These are phyloP conservation scores for Platerodrilus igneus DNA, from an alignment of 2,888 invertebrate species.

Conservation along the genomic window DNA sequence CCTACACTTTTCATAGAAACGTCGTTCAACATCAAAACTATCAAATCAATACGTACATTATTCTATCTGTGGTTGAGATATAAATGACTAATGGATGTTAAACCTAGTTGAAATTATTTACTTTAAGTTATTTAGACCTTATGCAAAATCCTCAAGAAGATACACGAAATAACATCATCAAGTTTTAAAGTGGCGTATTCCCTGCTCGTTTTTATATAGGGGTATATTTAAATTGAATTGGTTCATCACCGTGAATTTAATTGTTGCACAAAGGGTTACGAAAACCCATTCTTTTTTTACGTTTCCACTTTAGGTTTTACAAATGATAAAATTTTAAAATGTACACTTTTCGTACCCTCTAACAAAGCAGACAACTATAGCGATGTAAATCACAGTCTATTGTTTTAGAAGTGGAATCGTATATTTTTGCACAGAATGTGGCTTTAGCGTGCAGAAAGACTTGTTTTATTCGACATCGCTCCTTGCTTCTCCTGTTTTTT, in stretches of 20 bases:
- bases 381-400: slow-evolving; percentile 39
- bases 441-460: slow-evolving; percentile 15
- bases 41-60: too few relatives aligned
- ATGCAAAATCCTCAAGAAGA: too few relatives aligned
- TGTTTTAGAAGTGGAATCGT: slow-evolving; percentile 36
- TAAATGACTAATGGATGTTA: too few relatives aligned
- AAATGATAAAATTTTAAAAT: slow-evolving; percentile 40
- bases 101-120: too few relatives aligned
- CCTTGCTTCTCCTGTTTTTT: slow-evolving; percentile 15
- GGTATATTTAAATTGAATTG: slow-evolving; percentile 9
- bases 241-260: slow-evolving; percentile 7
- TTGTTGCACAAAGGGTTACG: slow-evolving; percentile 9
- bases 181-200: slow-evolving; percentile 14
- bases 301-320: slow-evolving; percentile 38
- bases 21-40: too few relatives aligned
- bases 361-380: slow-evolving; percentile 23
- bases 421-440: slow-evolving; percentile 28
- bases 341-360: slow-evolving; percentile 34
- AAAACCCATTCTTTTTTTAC: slow-evolving; percentile 31
- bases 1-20: too few relatives aligned
- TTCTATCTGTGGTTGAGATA: too few relatives aligned
- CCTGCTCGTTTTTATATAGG: slow-evolving; percentile 5
- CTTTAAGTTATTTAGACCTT: too few relatives aligned
- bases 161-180: slow-evolving; percentile 19
- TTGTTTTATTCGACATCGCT: slow-evolving; percentile 21